These are phyloP conservation scores for Epistrophe grossulariae DNA, from an alignment of 2,888 invertebrate species.

Conservation along the genomic window DNA sequence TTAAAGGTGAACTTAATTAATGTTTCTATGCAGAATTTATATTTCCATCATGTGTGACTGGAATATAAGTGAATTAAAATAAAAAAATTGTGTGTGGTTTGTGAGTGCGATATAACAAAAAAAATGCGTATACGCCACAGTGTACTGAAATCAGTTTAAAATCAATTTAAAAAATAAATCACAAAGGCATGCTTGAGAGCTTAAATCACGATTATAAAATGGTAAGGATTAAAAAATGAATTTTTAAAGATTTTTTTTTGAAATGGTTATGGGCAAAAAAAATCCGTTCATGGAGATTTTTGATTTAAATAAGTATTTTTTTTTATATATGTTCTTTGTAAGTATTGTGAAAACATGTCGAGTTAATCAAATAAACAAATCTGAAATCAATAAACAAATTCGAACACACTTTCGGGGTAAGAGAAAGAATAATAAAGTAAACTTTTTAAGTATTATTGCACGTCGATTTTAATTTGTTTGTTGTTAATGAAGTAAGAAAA, in stretches of 20 bases:
- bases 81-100: background rate
- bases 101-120: background rate
- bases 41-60: background rate
- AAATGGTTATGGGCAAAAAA: too few relatives aligned
- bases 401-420: background rate
- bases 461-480: background rate
- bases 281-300: background rate
- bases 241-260: too few relatives aligned
- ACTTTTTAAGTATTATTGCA: background rate
- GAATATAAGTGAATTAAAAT: background rate
- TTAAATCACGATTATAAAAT: background rate
- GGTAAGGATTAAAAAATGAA: slow-evolving; percentile 2
- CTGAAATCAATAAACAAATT: background rate
- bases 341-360: background rate
- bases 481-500: too few relatives aligned
- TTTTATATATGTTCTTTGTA: background rate
- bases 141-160: background rate
- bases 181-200: background rate
- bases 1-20: background rate
- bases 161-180: background rate
- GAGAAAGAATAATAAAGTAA: background rate
- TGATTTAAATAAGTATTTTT: background rate
- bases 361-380: background rate
- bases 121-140: slow-evolving; percentile 12
- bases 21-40: background rate